These are phyloP conservation scores for Trachelus stipa DNA, from an alignment of 2,888 invertebrate species.

Conservation along the genomic window DNA sequence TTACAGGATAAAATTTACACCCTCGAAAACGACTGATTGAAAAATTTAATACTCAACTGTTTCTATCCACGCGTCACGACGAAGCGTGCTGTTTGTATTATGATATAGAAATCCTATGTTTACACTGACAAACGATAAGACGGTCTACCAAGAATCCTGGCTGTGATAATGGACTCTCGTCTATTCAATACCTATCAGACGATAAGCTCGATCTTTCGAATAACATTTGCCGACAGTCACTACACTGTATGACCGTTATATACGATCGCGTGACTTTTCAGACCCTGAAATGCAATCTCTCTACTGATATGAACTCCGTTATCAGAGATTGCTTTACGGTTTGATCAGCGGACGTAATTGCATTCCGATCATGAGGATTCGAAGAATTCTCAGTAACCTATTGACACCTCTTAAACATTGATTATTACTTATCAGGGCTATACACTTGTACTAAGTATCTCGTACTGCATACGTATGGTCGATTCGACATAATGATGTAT, in stretches of 20 bases:
- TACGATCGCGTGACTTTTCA: not conserved
- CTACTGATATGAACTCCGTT: not conserved
- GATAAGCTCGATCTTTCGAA: not conserved
- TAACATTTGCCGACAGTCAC: not conserved
- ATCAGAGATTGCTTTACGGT: not conserved
- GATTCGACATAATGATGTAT: not conserved
- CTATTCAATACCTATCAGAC: not conserved
- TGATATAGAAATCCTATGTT: not conserved
- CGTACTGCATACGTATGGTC: not conserved
- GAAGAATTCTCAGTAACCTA: not conserved
- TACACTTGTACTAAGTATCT: not conserved
- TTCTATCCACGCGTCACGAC: not conserved
- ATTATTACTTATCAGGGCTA: not conserved
- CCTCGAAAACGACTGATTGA: not conserved
- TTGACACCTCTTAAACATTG: not conserved
- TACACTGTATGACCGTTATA: not conserved
- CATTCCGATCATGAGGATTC: not conserved
- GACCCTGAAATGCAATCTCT: not conserved
- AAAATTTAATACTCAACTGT: not conserved
- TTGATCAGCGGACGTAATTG: not conserved
- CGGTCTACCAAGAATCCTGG: not conserved
- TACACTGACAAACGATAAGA: not conserved
- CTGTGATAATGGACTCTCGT: not conserved
- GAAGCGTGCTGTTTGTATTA: not conserved
- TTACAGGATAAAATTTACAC: not conserved